Base-by-base conservation (phyloP, 2,888 invertebrate species). In the Amorpha juglandis region DNA sequence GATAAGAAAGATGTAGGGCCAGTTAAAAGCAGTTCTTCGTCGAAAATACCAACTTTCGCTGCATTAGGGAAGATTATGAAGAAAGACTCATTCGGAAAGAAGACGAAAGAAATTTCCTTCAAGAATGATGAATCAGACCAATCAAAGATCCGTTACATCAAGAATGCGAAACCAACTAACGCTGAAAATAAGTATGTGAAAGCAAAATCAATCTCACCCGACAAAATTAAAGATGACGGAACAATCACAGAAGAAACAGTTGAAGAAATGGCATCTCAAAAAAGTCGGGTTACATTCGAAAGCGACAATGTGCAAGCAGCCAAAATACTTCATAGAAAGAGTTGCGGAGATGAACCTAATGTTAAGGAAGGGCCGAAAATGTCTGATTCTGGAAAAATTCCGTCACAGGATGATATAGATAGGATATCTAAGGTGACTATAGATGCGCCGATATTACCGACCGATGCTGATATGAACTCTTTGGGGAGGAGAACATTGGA, bases 351-450 rank as follows among this genome's bases (percentile, higher is more conserved):
- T 51, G 94, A 94, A 67, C 92, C 92, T 0, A 87, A 75, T 69
- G 68, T 81, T 0, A 87, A 84, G 48, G 92, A 92, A 0, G 83
- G 87, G 47, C 76, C 80, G 27, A 89, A 85, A 77, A 91, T 92
- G 14, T 79, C 88, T 0, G 93, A 92, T 73, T 82, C 83, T 0
- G 86, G 84, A 0, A 92, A 91, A 64, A 94, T 96, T 14, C 96
- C 97, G 0, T 97, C 97, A n/a, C 96, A 97, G 82, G 97, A 97
- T 78, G 97, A 97, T 81, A 96, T 97, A 68, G 97, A 97, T 84
- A 94, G 97, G 75, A 98, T 98, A 81, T 97, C 97, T n/a, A 96
- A 97, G 85, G 96, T 98, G n/a, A 97, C 97, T 0, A 95, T 95
- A 16, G 96, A 96, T 82, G 96, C 97, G 0, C 97, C 97, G 4